phyloP scores from a whole-genome alignment of 1,140 invertebrate species.

The Aphaenogaster floridana region DNA sequence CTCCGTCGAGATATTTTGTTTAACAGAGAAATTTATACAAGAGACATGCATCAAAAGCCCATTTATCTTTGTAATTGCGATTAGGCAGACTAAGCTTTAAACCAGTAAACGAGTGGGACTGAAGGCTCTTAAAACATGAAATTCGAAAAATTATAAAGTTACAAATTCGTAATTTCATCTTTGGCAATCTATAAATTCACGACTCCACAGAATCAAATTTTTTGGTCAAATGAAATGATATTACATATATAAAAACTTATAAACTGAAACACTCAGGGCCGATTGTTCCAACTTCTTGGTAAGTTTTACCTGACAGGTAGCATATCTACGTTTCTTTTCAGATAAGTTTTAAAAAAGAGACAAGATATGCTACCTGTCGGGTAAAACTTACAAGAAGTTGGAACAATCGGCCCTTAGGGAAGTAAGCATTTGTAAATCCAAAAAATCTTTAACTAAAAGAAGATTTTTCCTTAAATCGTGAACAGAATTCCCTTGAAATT shows the following conservation, averaged over 20 bases:
- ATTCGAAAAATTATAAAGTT: background rate
- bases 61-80: conserved; percentile 15
- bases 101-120: background rate
- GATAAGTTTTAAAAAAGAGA: too few relatives aligned
- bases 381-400: too few relatives aligned
- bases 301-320: too few relatives aligned
- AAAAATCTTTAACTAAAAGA: background rate
- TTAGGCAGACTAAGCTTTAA: background rate
- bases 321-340: too few relatives aligned
- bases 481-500: background rate
- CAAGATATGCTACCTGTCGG: too few relatives aligned
- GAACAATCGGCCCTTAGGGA: too few relatives aligned
- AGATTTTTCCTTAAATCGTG: background rate
- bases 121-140: background rate
- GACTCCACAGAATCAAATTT: background rate
- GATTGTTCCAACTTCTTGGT: too few relatives aligned
- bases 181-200: background rate
- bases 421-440: background rate
- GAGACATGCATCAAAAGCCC: background rate
- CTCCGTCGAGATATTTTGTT: background rate
- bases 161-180: background rate
- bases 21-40: conserved; percentile 4
- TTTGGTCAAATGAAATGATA: background rate
- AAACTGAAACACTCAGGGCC: background rate
- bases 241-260: background rate